phyloP scores from a whole-genome alignment of 2,797 vertebrate species.

The Molothrus ater region DNA sequence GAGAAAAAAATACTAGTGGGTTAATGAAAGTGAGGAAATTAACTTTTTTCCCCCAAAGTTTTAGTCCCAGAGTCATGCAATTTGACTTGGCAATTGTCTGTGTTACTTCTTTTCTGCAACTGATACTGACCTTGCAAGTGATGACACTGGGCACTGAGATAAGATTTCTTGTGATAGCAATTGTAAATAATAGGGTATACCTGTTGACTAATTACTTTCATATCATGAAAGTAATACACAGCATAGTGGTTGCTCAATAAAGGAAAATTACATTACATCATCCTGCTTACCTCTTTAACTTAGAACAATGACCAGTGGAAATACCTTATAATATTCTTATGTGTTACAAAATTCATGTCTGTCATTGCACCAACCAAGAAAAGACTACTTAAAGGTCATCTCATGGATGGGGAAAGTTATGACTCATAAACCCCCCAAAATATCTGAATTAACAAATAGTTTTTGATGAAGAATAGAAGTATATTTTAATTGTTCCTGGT shows the following conservation, averaged over 20 bases:
- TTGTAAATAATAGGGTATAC: neutral
- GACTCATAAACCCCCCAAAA: neutral
- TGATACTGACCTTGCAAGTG: neutral
- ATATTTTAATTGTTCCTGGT: neutral
- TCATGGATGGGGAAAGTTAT: neutral
- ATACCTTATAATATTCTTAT: neutral
- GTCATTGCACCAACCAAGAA: neutral
- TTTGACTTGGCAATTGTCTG: neutral
- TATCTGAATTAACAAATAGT: neutral
- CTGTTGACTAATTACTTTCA: neutral
- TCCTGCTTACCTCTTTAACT: neutral
- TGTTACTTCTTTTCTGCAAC: neutral
- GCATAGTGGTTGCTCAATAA: neutral
- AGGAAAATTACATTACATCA: neutral
- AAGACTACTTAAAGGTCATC: neutral
- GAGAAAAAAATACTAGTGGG: neutral
- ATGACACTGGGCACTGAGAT: neutral
- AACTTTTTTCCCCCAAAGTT: rapidly evolving
- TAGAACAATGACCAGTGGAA: neutral
- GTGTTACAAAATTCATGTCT: neutral
- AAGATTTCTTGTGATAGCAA: neutral
- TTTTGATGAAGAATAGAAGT: neutral
- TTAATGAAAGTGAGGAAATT: neutral
- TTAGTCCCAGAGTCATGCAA: neutral
- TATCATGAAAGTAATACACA: neutral